Evolutionary conservation across 2,797 vertebrate genomes (phyloP).

Genomic region (Sebastes nivosus): DNA sequence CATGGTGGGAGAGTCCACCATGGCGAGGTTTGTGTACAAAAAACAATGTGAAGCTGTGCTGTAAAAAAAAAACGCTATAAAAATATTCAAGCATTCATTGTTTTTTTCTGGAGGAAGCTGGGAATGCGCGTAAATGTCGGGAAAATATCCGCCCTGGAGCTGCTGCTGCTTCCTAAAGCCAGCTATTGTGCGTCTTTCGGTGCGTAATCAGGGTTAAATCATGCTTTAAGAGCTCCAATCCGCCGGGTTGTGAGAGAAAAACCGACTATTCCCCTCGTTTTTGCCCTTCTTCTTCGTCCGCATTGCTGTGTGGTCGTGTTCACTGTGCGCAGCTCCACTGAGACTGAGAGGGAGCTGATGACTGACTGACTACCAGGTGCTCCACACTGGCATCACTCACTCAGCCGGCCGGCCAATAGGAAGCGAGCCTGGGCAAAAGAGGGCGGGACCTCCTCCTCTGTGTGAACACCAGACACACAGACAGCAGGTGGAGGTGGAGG

Average conservation of each 20-base stretch:
- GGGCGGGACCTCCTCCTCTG: constrained; percentile 70
- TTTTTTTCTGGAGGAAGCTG: constrained; percentile 42
- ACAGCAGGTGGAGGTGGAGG: constrained; percentile 77
- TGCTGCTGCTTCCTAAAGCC: constrained; percentile 36
- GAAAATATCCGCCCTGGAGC: constrained; percentile 72
- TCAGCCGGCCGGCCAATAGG: constrained; percentile 73
- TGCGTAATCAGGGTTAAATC: constrained; percentile 11
- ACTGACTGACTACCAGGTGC: constrained; percentile 82
- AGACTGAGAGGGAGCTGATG: constrained; percentile 53
- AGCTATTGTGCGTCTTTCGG: constrained; percentile 4
- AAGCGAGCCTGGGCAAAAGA: neutral
- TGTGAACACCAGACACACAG: constrained; percentile 12
- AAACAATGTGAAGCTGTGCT: constrained; percentile 31
- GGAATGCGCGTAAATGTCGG: constrained; percentile 69
- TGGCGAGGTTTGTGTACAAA: constrained; percentile 70
- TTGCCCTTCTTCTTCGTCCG: constrained; percentile 72
- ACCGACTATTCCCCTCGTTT: constrained; percentile 68
- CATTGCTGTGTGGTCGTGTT: constrained; percentile 71
- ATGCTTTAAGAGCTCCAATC: neutral
- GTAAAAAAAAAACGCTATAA: constrained; percentile 29
- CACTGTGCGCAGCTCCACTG: constrained; percentile 54
- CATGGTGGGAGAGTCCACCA: constrained; percentile 88
- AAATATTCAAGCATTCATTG: constrained; percentile 76
- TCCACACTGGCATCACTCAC: constrained; percentile 74
- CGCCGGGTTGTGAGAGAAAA: constrained; percentile 48